Evolutionary conservation across 2,113 vertebrate species (phyloP), one percentile per base, ranked within the genome.

Genomic region (Cyprinodon variegatus): DNA sequence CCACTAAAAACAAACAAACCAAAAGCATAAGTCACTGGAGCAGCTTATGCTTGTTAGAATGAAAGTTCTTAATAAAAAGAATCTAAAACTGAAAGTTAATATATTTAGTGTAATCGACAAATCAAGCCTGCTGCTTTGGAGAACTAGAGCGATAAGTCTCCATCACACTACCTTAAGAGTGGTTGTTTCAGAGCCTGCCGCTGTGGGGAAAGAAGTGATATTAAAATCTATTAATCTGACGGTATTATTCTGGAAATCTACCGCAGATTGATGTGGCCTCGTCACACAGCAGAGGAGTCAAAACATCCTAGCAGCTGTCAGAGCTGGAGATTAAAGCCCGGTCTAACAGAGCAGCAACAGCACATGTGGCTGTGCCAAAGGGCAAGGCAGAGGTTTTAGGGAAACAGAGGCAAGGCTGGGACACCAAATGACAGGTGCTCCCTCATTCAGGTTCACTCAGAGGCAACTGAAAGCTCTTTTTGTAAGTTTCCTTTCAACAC

Each of bases 131-230:
- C 0, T 20, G 3, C 29, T 29, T 68, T 53, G 36, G 66, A 22
- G 64, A 63, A 29, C 29, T 53, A 45, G 70, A 48, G 36, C 0
- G 50, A 77, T 64, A 60, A 65, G 29, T 11, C 85, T 62, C 36
- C 3, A 29, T 80, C 72, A 73, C 38, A 53, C 63, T 74, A 66
- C 68, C 78, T 78, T 77, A 75, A 78, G 70, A 89, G 81, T 29
- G 17, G 14, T 48, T 77, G 85, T 88, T 81, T 76, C 68, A 81
- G 70, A 87, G 85, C 70, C 88, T 22, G 59, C 45, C 3, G 60
- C 62, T 36, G 50, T 66, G 74, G 81, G 72, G 78, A 91, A 89
- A 90, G 79, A 77, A 90, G 87, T 76, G 60, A 88, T 79, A 80
- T 85, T 83, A 76, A 75, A 83, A 68, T 61, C 66, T 75, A 86